Evolutionary conservation across 1,140 invertebrate species (phyloP).

Genomic region (Rhagoletis zephyria): DNA sequence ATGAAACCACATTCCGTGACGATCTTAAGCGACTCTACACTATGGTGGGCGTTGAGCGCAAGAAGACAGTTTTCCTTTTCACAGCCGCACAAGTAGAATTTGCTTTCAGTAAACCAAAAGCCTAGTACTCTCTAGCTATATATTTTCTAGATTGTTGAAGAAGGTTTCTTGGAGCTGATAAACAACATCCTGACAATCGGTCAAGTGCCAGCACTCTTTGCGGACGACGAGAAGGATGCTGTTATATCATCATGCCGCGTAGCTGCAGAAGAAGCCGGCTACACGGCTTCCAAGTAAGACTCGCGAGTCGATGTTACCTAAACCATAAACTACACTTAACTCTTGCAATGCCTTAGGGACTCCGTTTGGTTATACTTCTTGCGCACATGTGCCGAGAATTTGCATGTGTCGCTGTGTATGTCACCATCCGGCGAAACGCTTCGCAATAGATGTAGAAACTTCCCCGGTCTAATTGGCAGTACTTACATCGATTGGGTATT

Average conservation of each 20-base stretch:
- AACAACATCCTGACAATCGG: slow-evolving; percentile 92
- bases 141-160: slow-evolving; percentile 77
- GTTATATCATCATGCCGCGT: slow-evolving; percentile 81
- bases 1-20: slow-evolving; percentile 85
- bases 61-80: slow-evolving; percentile 87
- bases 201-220: slow-evolving; percentile 86
- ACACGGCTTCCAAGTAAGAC: slow-evolving; percentile 80
- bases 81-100: slow-evolving; percentile 81
- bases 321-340: too few relatives aligned
- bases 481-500: slow-evolving; percentile 95
- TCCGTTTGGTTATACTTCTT: slow-evolving; percentile 89
- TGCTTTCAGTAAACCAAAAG: not conserved
- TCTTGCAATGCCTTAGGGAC: slow-evolving; percentile 75
- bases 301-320: too few relatives aligned
- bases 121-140: not conserved
- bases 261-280: slow-evolving; percentile 80
- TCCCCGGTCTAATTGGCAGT: slow-evolving; percentile 92
- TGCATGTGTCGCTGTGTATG: slow-evolving; percentile 92
- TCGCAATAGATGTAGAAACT: slow-evolving; percentile 87
- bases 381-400: slow-evolving; percentile 83
- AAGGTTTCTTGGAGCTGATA: slow-evolving; percentile 89
- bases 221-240: slow-evolving; percentile 88
- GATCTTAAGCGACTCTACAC: slow-evolving; percentile 88
- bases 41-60: slow-evolving; percentile 82
- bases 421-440: slow-evolving; percentile 87